Conservation (phyloP, 2,113 vertebrate genomes). For the Crypturellus undulatus region DNA sequence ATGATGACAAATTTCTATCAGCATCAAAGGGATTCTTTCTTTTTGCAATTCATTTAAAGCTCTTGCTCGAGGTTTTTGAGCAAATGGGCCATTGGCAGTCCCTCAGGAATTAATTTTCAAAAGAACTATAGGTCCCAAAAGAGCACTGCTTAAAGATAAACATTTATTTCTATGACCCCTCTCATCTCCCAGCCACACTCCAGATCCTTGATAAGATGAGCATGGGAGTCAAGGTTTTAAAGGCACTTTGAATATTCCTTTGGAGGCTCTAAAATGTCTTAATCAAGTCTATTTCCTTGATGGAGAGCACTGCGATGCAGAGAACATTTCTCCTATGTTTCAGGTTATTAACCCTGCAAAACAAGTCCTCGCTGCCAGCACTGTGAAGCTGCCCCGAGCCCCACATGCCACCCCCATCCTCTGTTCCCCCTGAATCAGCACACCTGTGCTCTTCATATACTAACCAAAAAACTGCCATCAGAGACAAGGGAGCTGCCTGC, state of each 20-base stretch:
- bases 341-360: background rate
- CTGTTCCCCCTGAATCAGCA: fast-evolving
- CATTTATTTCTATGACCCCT: background rate
- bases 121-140: background rate
- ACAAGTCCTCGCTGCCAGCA: background rate
- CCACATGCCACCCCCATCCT: background rate
- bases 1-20: slow-evolving; percentile 24
- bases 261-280: background rate
- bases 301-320: background rate
- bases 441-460: background rate
- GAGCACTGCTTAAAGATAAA: background rate
- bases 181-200: background rate
- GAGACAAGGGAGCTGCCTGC: background rate
- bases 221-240: background rate
- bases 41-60: slow-evolving; percentile 31
- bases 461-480: background rate
- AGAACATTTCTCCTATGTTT: background rate
- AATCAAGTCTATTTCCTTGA: background rate
- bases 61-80: slow-evolving; percentile 21
- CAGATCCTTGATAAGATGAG: background rate
- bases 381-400: background rate
- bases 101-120: slow-evolving; percentile 14
- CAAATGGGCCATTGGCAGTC: background rate
- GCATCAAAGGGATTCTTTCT: slow-evolving; percentile 22
- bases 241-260: background rate